Conservation (phyloP, 2,797 vertebrate genomes). For the Cetoscarus ocellatus region DNA sequence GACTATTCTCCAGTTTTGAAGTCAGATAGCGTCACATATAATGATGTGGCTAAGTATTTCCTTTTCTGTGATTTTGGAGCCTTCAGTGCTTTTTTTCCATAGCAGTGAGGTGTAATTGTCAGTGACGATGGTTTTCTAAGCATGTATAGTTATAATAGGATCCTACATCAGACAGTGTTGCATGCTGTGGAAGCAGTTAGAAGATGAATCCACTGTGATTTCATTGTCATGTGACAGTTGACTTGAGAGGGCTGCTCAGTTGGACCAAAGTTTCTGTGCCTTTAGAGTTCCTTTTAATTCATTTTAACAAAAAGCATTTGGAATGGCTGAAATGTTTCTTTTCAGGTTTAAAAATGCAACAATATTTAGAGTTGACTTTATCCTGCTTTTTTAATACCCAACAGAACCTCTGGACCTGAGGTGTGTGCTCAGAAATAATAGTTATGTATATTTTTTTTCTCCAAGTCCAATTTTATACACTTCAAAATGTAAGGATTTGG, state of each 20-base stretch:
- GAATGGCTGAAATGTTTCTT: slow-evolving; percentile 38
- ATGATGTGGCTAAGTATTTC: slow-evolving; percentile 89
- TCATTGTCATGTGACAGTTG: slow-evolving; percentile 90
- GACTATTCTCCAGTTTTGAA: slow-evolving; percentile 83
- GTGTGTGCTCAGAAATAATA: slow-evolving; percentile 86
- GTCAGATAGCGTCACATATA: slow-evolving; percentile 53
- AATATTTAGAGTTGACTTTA: slow-evolving; percentile 27
- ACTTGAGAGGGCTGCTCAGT: slow-evolving; percentile 91
- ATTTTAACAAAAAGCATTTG: slow-evolving; percentile 81
- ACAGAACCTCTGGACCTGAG: slow-evolving; percentile 68
- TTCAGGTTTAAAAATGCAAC: slow-evolving; percentile 8
- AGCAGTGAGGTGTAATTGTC: slow-evolving; percentile 75
- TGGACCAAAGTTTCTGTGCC: slow-evolving; percentile 99
- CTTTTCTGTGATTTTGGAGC: slow-evolving; percentile 89
- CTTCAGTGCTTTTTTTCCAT: slow-evolving; percentile 79
- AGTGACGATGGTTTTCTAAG: slow-evolving; percentile 92
- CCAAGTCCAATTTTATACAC: slow-evolving; percentile 90
- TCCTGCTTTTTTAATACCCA: slow-evolving; percentile 16
- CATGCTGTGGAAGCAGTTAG: slow-evolving; percentile 90
- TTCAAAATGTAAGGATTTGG: slow-evolving; percentile 92
- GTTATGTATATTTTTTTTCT: slow-evolving; percentile 92
- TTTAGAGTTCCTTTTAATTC: slow-evolving; percentile 95
- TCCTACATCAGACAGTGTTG: slow-evolving; percentile 78
- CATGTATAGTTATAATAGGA: slow-evolving; percentile 89
- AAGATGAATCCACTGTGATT: slow-evolving; percentile 89